These are phyloP conservation scores for Myanophis thanlyinensis DNA, from an alignment of 2,113 vertebrate genomes.

Conservation along the genomic window DNA sequence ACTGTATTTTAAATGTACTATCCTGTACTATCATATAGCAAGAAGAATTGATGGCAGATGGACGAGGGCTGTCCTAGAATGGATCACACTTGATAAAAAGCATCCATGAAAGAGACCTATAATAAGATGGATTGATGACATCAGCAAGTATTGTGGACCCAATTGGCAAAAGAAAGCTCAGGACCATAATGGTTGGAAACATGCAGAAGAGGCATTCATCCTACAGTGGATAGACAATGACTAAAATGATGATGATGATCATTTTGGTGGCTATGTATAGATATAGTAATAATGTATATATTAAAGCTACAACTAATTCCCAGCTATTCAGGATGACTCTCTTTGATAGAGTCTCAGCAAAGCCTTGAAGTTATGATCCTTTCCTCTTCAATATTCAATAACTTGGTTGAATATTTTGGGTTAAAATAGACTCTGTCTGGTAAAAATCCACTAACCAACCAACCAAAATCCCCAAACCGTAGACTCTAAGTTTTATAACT, in stretches of 20 bases:
- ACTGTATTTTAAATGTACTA: neutral
- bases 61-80: too few relatives aligned
- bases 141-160: too few relatives aligned
- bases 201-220: too few relatives aligned
- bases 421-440: neutral
- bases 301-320: neutral
- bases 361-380: neutral
- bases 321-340: neutral
- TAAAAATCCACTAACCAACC: neutral
- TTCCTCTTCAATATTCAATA: neutral
- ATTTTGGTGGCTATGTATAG: neutral
- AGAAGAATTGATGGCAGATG: too few relatives aligned
- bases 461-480: neutral
- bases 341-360: neutral
- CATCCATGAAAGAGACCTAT: too few relatives aligned
- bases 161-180: too few relatives aligned
- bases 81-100: too few relatives aligned
- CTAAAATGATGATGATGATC: too few relatives aligned
- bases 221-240: too few relatives aligned
- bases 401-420: neutral
- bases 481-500: neutral
- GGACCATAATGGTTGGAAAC: too few relatives aligned
- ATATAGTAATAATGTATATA: neutral
- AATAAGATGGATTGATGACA: too few relatives aligned
- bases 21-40: too few relatives aligned